These are phyloP conservation scores for Phaethornis superciliosus DNA, from an alignment of 2,113 vertebrate genomes.

Conservation along the genomic window DNA sequence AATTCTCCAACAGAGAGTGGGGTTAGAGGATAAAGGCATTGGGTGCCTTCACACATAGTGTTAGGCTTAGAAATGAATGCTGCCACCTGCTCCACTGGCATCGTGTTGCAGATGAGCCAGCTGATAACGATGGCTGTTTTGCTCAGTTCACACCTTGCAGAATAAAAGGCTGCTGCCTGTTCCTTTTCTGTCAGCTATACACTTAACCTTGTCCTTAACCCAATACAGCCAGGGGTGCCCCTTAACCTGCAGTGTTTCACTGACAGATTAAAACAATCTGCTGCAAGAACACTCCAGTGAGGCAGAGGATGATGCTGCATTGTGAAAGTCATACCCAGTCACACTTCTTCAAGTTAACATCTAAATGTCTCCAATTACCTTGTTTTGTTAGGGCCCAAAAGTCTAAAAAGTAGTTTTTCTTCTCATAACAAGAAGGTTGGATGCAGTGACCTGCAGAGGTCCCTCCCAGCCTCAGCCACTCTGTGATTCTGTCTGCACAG, in stretches of 20 bases:
- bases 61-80: background rate
- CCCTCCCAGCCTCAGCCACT: background rate
- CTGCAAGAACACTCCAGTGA: background rate
- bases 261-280: background rate
- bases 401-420: background rate
- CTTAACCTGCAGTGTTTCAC: background rate
- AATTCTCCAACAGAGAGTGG: background rate
- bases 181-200: background rate
- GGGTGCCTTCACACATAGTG: background rate
- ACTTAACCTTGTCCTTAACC: background rate
- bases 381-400: background rate
- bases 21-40: background rate
- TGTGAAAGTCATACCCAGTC: background rate
- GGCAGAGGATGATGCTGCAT: background rate
- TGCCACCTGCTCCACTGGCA: background rate
- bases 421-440: background rate
- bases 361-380: background rate
- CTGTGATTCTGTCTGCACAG: constrained; percentile 6
- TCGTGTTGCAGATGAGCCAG: constrained; percentile 16
- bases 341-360: background rate
- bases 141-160: background rate
- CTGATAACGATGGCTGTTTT: background rate
- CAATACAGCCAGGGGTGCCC: background rate
- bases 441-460: background rate
- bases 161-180: background rate